A percentile compares a stretch with the other conserved stretches of the same genome.
These are phyloP conservation scores for Geodia barretti DNA, from an alignment of 37 sponge, comb jelly and placozoan species.

Conservation along the genomic window DNA sequence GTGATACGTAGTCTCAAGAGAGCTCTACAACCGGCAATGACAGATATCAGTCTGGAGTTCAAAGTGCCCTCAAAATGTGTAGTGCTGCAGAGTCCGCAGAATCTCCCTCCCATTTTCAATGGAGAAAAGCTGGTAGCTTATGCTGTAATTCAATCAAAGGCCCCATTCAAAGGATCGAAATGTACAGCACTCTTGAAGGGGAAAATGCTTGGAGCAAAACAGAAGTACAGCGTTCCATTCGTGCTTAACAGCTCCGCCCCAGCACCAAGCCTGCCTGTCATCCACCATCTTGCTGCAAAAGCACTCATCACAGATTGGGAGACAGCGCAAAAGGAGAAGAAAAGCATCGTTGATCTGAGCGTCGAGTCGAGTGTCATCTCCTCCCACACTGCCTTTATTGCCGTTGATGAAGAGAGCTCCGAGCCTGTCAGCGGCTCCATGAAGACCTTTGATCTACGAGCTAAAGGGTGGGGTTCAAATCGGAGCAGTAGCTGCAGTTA, in stretches of 20 bases:
- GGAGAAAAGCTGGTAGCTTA: conserved; percentile 59
- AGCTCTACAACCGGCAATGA: conserved; percentile 48
- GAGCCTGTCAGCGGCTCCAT: conserved; percentile 19
- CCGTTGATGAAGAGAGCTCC: conserved; percentile 46
- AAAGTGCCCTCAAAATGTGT: conserved; percentile 4
- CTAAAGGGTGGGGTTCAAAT: background rate
- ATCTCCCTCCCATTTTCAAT: conserved; percentile 43
- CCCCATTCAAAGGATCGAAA: background rate
- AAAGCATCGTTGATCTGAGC: conserved; percentile 62
- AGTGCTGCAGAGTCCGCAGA: conserved; percentile 19
- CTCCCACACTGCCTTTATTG: conserved; percentile 62
- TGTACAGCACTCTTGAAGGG: conserved; percentile 17
- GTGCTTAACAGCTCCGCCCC: background rate
- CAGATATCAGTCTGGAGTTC: conserved; percentile 15
- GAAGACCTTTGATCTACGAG: conserved; percentile 8
- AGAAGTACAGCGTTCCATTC: background rate
- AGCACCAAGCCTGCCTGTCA: conserved; percentile 2
- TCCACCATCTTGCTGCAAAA: conserved; percentile 73
- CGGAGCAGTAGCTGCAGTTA: background rate
- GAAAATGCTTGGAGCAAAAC: background rate
- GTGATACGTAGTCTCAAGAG: conserved; percentile 61
- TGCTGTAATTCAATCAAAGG: conserved; percentile 34
- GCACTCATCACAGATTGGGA: conserved; percentile 43
- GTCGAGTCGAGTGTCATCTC: conserved; percentile 56
- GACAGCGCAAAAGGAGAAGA: conserved; percentile 9